A percentile compares a stretch with the other conserved stretches of the same genome.
phyloP scores from a whole-genome alignment of 2,113 vertebrate species.

The Baryphthengus martii region DNA sequence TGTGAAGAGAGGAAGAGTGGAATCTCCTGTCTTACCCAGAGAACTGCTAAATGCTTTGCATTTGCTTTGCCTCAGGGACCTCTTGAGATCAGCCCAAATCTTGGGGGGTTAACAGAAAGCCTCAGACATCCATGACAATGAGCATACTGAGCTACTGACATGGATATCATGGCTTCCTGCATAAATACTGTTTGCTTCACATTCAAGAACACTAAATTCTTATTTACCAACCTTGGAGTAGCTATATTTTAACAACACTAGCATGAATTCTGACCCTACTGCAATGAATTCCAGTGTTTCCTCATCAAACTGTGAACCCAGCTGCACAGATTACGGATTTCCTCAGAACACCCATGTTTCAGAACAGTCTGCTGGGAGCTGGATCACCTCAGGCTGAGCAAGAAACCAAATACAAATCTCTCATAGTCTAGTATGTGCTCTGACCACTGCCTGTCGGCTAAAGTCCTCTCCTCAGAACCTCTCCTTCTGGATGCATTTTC shows the following conservation, averaged over 20 bases:
- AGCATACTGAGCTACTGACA: background rate
- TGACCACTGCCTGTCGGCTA: background rate
- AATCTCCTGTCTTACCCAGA: background rate
- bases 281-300: background rate
- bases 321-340: background rate
- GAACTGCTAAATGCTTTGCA: background rate
- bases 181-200: background rate
- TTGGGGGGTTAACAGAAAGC: background rate
- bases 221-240: background rate
- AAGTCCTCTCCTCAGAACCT: background rate
- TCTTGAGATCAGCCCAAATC: background rate
- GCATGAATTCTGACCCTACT: background rate
- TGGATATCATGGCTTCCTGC: accelerated
- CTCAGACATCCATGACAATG: background rate
- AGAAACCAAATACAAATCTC: background rate
- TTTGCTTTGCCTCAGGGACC: background rate
- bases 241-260: background rate
- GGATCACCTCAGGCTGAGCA: background rate
- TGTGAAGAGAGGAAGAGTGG: background rate
- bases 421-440: background rate
- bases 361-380: background rate
- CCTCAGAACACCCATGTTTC: background rate
- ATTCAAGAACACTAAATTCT: background rate
- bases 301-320: background rate
- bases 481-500: background rate